Conservation (phyloP, 2,888 invertebrate genomes). For the Holacanthella duospinosa region DNA sequence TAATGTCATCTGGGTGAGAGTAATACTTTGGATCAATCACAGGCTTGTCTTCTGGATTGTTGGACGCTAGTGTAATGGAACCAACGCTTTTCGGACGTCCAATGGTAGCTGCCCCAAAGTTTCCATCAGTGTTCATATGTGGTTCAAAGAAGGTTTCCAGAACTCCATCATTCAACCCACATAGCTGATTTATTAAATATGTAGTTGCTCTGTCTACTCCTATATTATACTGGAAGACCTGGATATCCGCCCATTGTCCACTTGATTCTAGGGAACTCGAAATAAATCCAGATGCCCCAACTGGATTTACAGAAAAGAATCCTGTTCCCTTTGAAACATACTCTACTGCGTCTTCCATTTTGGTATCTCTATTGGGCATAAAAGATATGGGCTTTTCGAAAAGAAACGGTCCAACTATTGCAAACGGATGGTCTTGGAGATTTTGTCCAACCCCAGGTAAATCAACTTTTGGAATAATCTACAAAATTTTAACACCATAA, state of each 20-base stretch:
- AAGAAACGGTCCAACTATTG: not conserved
- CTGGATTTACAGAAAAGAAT: not conserved
- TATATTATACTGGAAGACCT: not conserved
- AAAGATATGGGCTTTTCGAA: not conserved
- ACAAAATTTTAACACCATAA: not conserved
- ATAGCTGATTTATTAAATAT: not conserved
- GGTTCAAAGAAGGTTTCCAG: not conserved
- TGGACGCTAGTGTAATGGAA: not conserved
- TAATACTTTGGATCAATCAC: slow-evolving; percentile 25
- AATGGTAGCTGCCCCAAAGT: not conserved
- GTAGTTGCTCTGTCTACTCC: not conserved
- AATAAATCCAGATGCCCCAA: not conserved
- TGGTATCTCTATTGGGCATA: not conserved
- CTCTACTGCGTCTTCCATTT: not conserved
- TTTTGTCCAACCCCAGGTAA: not conserved
- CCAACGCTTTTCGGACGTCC: not conserved
- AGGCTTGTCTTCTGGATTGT: slow-evolving; percentile 8
- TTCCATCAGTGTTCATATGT: not conserved
- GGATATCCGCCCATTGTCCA: not conserved
- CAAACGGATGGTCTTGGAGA: not conserved
- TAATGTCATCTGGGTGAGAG: slow-evolving; percentile 20
- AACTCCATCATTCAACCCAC: not conserved
- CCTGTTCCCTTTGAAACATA: not conserved
- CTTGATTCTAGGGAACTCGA: not conserved
- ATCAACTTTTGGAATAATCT: not conserved